Percentiles rank a stretch among this genome's conserved stretches.
phyloP scores from a whole-genome alignment of 2,113 vertebrate genomes.

The Phaethon lepturus region DNA sequence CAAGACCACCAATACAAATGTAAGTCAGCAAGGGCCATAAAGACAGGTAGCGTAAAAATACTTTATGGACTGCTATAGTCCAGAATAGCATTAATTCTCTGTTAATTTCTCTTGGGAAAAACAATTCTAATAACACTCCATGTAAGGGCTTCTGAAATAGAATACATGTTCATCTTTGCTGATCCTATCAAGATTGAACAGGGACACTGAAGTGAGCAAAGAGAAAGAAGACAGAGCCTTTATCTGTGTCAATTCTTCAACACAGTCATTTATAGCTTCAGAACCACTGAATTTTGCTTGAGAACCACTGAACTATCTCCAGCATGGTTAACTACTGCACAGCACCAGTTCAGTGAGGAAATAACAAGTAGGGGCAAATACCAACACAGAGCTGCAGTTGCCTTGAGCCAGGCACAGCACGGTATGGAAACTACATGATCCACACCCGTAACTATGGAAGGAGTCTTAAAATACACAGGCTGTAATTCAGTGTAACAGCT shows the following conservation, averaged over 20 bases:
- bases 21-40: not conserved
- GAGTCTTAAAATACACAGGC: constrained; percentile 25
- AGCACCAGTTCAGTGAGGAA: not conserved
- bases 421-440: not conserved
- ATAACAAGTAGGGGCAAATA: not conserved
- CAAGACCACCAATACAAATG: not conserved
- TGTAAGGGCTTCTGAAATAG: not conserved
- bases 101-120: not conserved
- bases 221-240: not conserved
- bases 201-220: not conserved
- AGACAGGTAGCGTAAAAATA: not conserved
- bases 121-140: not conserved
- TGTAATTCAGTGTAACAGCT: not conserved
- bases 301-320: not conserved
- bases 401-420: not conserved
- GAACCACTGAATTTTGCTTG: not conserved
- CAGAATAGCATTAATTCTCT: not conserved
- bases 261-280: not conserved
- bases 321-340: not conserved
- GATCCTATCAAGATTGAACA: not conserved
- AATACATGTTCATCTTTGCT: not conserved
- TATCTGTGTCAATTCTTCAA: not conserved
- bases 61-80: not conserved
- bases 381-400: not conserved
- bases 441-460: not conserved